Evolutionary conservation across 2,888 invertebrate species (phyloP).

Genomic region (Biston betularia): DNA sequence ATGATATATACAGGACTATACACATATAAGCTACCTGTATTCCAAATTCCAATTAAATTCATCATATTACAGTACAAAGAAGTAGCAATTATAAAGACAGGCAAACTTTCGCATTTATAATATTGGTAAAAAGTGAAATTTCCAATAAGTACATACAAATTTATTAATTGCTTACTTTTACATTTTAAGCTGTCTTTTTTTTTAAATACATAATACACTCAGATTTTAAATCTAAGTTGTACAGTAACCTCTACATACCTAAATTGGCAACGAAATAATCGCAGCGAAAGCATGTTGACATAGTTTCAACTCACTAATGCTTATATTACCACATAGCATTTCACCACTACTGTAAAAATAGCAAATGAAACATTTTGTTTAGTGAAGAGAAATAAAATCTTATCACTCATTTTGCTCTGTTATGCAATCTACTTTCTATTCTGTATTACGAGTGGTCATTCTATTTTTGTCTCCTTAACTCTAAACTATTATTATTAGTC

Average conservation of each 20-base stretch:
- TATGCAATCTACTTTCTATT: slow-evolving; percentile 35
- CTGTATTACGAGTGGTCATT: slow-evolving; percentile 28
- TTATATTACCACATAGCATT: slow-evolving; percentile 22
- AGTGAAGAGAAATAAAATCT: slow-evolving; percentile 21
- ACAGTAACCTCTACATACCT: not conserved
- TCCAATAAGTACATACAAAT: too few relatives aligned
- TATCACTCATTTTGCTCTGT: slow-evolving; percentile 20
- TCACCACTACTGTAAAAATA: slow-evolving; percentile 22
- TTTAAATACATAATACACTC: too few relatives aligned
- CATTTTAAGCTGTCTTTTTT: too few relatives aligned
- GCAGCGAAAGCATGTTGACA: slow-evolving; percentile 24
- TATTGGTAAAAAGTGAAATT: too few relatives aligned
- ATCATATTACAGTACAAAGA: too few relatives aligned
- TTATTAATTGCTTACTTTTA: too few relatives aligned
- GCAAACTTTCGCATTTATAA: too few relatives aligned
- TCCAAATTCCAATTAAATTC: too few relatives aligned
- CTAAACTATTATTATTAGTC: slow-evolving; percentile 28
- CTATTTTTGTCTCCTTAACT: slow-evolving; percentile 34
- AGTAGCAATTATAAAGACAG: too few relatives aligned
- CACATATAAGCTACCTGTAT: too few relatives aligned
- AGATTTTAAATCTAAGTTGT: not conserved
- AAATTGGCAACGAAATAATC: slow-evolving; percentile 1
- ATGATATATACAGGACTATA: too few relatives aligned
- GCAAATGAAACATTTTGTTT: slow-evolving; percentile 14
- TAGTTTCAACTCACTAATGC: slow-evolving; percentile 10